Evolutionary conservation across 2,113 vertebrate species (phyloP).

Genomic region (Catharus bicknelli): DNA sequence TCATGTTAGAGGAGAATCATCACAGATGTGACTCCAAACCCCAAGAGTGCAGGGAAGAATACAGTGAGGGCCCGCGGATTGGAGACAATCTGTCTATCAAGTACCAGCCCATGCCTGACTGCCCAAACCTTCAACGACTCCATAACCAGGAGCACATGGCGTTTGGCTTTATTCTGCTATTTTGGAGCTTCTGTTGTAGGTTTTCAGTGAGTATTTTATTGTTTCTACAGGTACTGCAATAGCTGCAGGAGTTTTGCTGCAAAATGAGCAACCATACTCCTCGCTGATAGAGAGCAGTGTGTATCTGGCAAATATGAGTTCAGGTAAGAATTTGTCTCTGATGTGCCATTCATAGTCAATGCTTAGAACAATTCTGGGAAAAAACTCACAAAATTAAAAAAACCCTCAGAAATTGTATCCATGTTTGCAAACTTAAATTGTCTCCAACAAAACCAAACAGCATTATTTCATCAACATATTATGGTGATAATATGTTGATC

Average conservation of each 20-base stretch:
- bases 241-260: conserved; percentile 86
- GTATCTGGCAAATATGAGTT: conserved; percentile 74
- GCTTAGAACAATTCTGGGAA: not conserved
- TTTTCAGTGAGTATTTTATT: not conserved
- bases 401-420: not conserved
- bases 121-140: not conserved
- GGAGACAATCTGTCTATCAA: not conserved
- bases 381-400: not conserved
- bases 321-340: conserved; percentile 77
- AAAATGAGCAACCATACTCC: conserved; percentile 78
- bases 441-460: not conserved
- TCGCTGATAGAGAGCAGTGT: conserved; percentile 61
- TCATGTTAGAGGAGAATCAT: not conserved
- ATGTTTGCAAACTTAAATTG: not conserved
- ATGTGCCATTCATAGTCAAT: not conserved
- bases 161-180: not conserved
- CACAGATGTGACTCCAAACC: not conserved
- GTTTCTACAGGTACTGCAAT: conserved; percentile 80
- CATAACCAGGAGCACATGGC: not conserved
- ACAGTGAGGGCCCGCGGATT: not conserved
- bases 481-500: not conserved
- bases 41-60: not conserved
- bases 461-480: not conserved
- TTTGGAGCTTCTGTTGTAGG: not conserved
- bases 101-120: not conserved